These are phyloP conservation scores for Oceanodroma tethys DNA, from an alignment of 2,113 vertebrate genomes.

Conservation along the genomic window DNA sequence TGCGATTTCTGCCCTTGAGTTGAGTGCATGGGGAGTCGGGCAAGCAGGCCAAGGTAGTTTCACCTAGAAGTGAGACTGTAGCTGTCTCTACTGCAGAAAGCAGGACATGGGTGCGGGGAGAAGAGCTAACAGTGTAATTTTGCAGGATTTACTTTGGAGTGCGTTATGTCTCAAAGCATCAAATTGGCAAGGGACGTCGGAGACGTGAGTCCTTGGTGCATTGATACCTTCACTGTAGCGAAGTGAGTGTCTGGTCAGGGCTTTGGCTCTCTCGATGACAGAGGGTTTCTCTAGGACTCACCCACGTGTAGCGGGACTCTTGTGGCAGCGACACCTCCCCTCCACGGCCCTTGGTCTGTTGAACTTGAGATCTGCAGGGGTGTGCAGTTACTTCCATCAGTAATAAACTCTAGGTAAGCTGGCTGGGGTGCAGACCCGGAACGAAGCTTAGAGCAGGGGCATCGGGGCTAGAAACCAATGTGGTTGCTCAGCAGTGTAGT, in stretches of 20 bases:
- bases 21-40: not conserved
- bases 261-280: not conserved
- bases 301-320: accelerated
- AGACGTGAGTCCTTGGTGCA: not conserved
- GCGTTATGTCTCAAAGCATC: accelerated
- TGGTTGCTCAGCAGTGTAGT: not conserved
- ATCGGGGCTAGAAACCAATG: not conserved
- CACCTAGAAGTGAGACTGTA: not conserved
- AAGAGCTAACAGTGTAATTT: not conserved
- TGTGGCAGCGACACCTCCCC: not conserved
- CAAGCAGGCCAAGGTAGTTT: not conserved
- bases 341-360: not conserved
- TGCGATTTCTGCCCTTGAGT: not conserved
- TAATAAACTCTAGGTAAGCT: not conserved
- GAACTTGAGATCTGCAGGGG: not conserved
- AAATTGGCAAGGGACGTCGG: not conserved
- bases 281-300: not conserved
- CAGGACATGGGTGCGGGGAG: not conserved
- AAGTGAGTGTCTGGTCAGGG: not conserved
- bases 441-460: not conserved
- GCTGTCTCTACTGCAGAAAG: not conserved
- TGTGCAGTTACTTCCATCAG: not conserved
- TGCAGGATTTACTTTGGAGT: not conserved
- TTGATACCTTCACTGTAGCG: not conserved
- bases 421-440: not conserved